phyloP scores from a whole-genome alignment of 2,797 vertebrate species.

The Leptoclinus maculatus region DNA sequence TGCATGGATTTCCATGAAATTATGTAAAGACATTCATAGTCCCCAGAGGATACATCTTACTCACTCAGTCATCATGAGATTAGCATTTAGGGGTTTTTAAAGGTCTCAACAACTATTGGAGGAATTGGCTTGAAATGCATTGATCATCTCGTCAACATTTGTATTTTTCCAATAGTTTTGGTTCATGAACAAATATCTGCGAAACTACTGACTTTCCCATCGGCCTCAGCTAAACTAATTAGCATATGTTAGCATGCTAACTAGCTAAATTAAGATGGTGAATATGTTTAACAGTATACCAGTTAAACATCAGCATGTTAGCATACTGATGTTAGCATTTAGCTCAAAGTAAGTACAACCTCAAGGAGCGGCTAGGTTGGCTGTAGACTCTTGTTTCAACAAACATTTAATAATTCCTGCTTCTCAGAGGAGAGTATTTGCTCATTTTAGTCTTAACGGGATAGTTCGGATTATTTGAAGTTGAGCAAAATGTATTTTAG shows the following conservation, averaged over 20 bases:
- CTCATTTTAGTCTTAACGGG: background rate
- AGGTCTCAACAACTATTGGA: background rate
- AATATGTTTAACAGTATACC: background rate
- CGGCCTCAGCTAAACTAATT: background rate
- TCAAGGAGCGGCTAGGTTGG: background rate
- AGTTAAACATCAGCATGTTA: background rate
- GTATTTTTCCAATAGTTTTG: background rate
- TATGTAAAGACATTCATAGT: background rate
- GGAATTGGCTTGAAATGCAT: background rate
- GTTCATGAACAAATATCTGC: background rate
- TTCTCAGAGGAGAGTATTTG: background rate
- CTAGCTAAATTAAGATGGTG: background rate
- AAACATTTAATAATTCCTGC: background rate
- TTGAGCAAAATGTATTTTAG: no score
- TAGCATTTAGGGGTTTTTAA: background rate
- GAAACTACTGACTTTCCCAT: background rate
- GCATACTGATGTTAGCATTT: background rate
- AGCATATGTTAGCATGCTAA: background rate
- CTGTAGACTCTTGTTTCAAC: background rate
- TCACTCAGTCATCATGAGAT: background rate
- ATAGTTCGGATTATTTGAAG: no score
- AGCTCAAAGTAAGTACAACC: background rate
- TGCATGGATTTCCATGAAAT: background rate
- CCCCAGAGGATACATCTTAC: background rate
- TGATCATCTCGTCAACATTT: background rate